A percentile compares a stretch with the other conserved stretches of the same genome.
phyloP scores from a whole-genome alignment of 2,113 vertebrate species.

The Rhadina sibilatrix region DNA sequence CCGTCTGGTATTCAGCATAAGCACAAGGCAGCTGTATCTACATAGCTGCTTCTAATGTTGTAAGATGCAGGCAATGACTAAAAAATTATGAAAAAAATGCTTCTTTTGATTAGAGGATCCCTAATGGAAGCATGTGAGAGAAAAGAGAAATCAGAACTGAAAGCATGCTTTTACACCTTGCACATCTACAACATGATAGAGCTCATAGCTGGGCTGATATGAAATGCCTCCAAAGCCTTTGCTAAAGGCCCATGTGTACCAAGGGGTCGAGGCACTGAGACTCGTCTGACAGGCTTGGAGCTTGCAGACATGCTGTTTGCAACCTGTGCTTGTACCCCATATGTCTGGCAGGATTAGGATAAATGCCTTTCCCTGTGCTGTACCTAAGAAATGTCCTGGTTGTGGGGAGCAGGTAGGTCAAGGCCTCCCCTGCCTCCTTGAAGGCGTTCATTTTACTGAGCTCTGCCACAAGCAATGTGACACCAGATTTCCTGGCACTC shows the following conservation, averaged over 20 bases:
- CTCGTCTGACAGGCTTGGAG: not conserved
- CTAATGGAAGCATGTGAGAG: slow-evolving; percentile 1
- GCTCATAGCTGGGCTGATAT: not conserved
- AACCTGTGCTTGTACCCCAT: not conserved
- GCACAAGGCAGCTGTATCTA: not conserved
- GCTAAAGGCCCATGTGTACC: not conserved
- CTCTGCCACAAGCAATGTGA: not conserved
- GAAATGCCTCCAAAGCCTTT: not conserved
- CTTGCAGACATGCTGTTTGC: not conserved
- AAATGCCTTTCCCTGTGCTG: not conserved
- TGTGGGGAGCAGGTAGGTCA: not conserved
- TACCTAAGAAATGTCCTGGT: not conserved
- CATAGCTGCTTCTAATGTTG: not conserved
- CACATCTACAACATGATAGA: not conserved
- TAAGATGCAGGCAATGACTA: not conserved
- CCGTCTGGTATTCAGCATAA: not conserved
- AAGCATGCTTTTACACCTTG: not conserved
- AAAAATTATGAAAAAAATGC: not conserved
- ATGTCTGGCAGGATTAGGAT: not conserved
- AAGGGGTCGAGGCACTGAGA: not conserved
- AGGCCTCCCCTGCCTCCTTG: not conserved
- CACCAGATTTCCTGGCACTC: not conserved
- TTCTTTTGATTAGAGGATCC: slow-evolving; percentile 34
- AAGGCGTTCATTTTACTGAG: not conserved
- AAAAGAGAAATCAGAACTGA: slow-evolving; percentile 20